Conservation (phyloP, 2,888 invertebrate genomes). For the Lypha dubia region DNA sequence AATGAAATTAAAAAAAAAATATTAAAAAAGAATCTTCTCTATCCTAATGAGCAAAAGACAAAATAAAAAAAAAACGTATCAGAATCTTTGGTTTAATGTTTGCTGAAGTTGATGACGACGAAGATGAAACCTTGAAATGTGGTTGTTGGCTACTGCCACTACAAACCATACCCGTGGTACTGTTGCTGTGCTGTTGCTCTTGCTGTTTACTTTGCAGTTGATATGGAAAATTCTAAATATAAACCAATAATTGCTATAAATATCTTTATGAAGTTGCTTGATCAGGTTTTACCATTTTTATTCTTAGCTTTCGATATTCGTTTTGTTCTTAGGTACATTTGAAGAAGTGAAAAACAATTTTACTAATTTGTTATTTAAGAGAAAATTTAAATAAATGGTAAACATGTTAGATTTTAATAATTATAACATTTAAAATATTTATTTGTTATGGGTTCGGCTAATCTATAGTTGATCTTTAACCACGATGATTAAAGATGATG, state of each 20-base stretch:
- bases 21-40: conserved; percentile 19
- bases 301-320: not conserved
- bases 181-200: not conserved
- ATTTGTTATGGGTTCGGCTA: no score
- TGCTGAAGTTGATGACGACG: conserved; percentile 48
- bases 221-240: conserved; percentile 59
- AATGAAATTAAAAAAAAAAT: not conserved
- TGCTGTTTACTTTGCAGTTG: conserved; percentile 20
- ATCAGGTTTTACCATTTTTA: conserved; percentile 55
- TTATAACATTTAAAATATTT: not conserved
- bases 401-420: not conserved
- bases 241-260: conserved; percentile 64
- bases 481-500: no score
- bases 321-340: not conserved
- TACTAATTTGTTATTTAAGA: not conserved
- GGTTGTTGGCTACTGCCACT: conserved; percentile 57
- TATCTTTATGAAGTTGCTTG: conserved; percentile 48
- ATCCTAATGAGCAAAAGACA: conserved; percentile 67
- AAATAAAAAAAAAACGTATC: not conserved
- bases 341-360: not conserved
- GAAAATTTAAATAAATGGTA: conserved; percentile 14
- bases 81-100: conserved; percentile 41
- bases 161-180: conserved; percentile 11
- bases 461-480: not conserved
- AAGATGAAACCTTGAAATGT: conserved; percentile 69